Conservation (phyloP, 2,888 invertebrate genomes). For the Ophion slaviceki region DNA sequence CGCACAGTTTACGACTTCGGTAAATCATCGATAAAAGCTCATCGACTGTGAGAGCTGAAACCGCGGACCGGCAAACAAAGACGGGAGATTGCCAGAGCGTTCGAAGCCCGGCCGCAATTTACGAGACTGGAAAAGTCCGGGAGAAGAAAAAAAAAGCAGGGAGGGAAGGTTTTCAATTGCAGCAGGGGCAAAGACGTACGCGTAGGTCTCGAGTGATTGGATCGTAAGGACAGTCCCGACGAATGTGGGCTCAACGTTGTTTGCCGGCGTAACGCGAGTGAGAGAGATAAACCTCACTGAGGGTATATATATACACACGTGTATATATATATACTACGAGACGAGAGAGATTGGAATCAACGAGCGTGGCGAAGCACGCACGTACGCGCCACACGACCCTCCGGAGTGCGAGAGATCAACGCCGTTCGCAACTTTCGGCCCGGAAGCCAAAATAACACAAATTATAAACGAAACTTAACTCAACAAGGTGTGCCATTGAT, state of each 20-base stretch:
- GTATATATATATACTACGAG: conserved; percentile 20
- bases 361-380: conserved; percentile 31
- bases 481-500: conserved; percentile 49
- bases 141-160: not conserved
- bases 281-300: conserved; percentile 2
- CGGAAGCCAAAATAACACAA: conserved; percentile 25
- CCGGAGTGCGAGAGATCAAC: conserved; percentile 26
- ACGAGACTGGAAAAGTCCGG: conserved; percentile 1
- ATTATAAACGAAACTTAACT: conserved; percentile 17
- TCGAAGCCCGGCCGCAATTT: conserved; percentile 8
- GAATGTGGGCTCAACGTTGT: conserved; percentile 22
- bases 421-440: conserved; percentile 23
- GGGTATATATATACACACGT: not conserved
- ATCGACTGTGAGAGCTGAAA: not conserved
- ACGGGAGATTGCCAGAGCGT: not conserved
- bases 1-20: not conserved
- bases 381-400: conserved; percentile 25
- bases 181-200: conserved; percentile 14
- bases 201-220: conserved; percentile 30
- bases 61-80: not conserved
- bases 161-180: conserved; percentile 30
- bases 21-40: not conserved
- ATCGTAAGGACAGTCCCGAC: conserved; percentile 26
- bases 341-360: conserved; percentile 31
- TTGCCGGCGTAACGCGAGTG: conserved; percentile 30